Base-by-base conservation (phyloP, 2,888 invertebrate genomes). In the Fragum fragum region DNA sequence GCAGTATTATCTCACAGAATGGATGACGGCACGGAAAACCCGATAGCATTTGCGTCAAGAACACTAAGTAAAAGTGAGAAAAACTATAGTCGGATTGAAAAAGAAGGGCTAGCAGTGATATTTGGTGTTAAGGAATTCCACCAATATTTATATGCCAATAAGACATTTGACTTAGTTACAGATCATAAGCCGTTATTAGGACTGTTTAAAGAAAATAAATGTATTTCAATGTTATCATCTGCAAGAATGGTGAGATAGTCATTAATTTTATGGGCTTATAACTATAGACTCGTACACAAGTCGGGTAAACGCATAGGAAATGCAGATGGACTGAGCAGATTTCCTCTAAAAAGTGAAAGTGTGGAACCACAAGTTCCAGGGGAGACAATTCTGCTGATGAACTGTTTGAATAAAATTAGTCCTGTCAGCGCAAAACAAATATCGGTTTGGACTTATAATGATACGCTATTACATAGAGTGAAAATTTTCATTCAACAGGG, bases 61-160 rank as follows among this genome's bases (percentile, higher is more conserved):
- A 80, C 87, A 14, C 63, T 87, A 21, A 69, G 82, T 18, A 57
- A 68, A 18, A 77, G 86, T 26, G 88, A 89, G 55, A 77, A 74
- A 36, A 88, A 85, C 55, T 90, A 89, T 52, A 66, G 74, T 11
- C 86, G 89, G 53, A 53, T 87, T 21, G 90, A 90, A n/a, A 88
- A 81, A 73, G 90, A 90, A 74, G 86, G 68, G n/a, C 47, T 90
- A 21, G 69, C 84, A 6, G 63, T 89, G 11, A 76, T 89, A 9
- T 81, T 81, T 28, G 83, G 79, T 47, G 79, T 86, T 11, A 88
- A 85, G 29, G 87, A 87, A 72, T 86, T 88, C 63, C 87, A 89
- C 68, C 81, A 87, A 66, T 89, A 87, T 73, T 42, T 83, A n/a
- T 88, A 73, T 78, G 87, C 85, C 18, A 66, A 81, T 21, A 71